A percentile compares a stretch with the other conserved stretches of the same genome.
phyloP scores from a whole-genome alignment of 1,140 invertebrate species.

The Zelostemma sp. region DNA sequence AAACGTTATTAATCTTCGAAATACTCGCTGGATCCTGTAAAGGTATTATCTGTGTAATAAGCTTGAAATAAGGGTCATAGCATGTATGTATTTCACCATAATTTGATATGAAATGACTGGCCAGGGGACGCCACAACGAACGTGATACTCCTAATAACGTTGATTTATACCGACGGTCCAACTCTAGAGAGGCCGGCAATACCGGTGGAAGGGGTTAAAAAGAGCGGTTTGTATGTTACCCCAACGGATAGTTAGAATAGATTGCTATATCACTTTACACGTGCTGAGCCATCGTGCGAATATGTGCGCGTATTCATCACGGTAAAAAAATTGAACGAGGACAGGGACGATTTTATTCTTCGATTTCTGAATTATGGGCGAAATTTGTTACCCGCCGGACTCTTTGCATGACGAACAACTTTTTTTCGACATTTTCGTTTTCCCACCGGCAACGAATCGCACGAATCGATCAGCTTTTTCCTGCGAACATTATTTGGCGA shows the following conservation, averaged over 20 bases:
- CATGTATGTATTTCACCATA: slow-evolving; percentile 62
- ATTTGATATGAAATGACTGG: slow-evolving; percentile 69
- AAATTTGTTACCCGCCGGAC: no score
- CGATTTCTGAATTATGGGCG: no score
- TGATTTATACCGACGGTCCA: slow-evolving; percentile 67
- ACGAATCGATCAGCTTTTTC: no score
- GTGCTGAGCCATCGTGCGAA: slow-evolving; percentile 48
- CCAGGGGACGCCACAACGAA: slow-evolving; percentile 59
- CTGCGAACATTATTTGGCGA: no score
- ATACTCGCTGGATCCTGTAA: slow-evolving; percentile 27
- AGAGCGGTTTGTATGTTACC: slow-evolving; percentile 53
- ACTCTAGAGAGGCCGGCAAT: slow-evolving; percentile 54
- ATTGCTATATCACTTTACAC: slow-evolving; percentile 68
- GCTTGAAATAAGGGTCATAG: slow-evolving; percentile 41
- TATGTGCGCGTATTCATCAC: slow-evolving; percentile 41
- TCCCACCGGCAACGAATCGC: no score
- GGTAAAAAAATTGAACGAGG: slow-evolving; percentile 19
- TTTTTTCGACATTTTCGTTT: no score
- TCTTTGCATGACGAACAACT: no score
- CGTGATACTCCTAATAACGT: slow-evolving; percentile 69
- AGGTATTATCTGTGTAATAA: slow-evolving; percentile 28
- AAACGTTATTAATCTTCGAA: slow-evolving; percentile 30
- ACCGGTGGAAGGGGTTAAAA: slow-evolving; percentile 53
- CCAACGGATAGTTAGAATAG: slow-evolving; percentile 65
- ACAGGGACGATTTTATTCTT: neutral